Evolutionary conservation across 35 echinoderm and acorn worm species (phyloP), one percentile per base, ranked within the genome.

Genomic region (Anneissia japonica): DNA sequence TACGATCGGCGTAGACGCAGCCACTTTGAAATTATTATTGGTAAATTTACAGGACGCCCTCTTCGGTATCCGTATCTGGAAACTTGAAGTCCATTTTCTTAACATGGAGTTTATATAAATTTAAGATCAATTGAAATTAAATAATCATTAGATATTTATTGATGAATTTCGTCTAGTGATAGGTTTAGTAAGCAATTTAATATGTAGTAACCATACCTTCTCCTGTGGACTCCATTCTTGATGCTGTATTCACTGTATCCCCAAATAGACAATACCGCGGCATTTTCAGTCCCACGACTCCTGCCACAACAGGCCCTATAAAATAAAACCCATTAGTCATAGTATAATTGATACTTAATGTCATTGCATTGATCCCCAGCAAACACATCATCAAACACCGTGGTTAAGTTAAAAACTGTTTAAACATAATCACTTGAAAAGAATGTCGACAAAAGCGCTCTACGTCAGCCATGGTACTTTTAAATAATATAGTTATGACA

Each of bases 201-300:
- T 32, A 87, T 30, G 14, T 31, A n/a, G 26, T 39, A 41, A 38
- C 14, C 45, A 23, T 89, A 93, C 91, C 91, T 92, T 97, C 95
- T n/a, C 95, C 95, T 28, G 95, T 97, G 19, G 95, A 97, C 80
- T 97, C 95, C 95, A 97, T 97, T 77, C 95, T 51, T 11, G 95
- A 97, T 56, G 95, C 91, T 77, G 95, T 97, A 35, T 97, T 97
- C 16, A 97, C 95, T n/a, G 95, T 97, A 73, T 97, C 95, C 17
- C 95, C 95, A 56, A 97, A 97, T 31, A 97, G 87, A 89, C 95
- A 97, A 51, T 97, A 97, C 31, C 95, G 84, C 19, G 95, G 95
- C 95, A 97, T 97, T 73, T 97, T 97, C 36, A 97, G 86, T 26
- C 95, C 95, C 28, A 97, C 91, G 16, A 97, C 95, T 23, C 95